Evolutionary conservation across 2,888 invertebrate genomes (phyloP), one percentile per base, ranked within the genome.

Genomic region (Theretra japonica): DNA sequence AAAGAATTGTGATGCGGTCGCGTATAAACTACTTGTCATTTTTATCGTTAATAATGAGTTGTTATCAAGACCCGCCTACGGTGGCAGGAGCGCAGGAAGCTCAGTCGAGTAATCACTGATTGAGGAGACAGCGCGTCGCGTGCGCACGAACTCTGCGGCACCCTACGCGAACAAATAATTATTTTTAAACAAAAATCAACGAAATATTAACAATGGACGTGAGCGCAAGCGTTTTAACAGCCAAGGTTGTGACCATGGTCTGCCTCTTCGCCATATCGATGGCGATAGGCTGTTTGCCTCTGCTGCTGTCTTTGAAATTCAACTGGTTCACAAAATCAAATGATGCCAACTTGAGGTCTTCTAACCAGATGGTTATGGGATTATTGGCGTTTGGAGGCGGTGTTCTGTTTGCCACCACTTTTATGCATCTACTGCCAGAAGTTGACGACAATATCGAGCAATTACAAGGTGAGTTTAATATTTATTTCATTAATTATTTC

Each of bases 401-500:
- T 7, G 97, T 98, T 0, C 91, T 98, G 8, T 94, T 98, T 70
- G 96, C 96, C 76, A 98, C 98, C 5, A 97, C 97, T 1, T 97
- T 98, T 82, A 93, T 97, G 83, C 98, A 98, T 86, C 90, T 98
- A 79, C 88, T 98, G 72, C 98, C 98, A 8, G 98, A 98, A 93
- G 97, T 98, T 0, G 95, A 95, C 70, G 97, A 97, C 79, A 95
- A 95, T 70, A 95, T 97, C 60, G 92, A 95, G 71, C 82, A 94
- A 50, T 87, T 97, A 74, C 95, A 96, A 90, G 93, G 95, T 95
- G 79, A 90, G 89, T 76, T 71, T 5, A 21, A 23, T 48, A 17
- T 25, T 48, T 53, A 69, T 48, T 53, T n/a, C n/a, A n/a, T n/a
- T 57, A 25, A n/a, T 33, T 69, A 53, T n/a, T 28, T 28, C 6